phyloP scores from a whole-genome alignment of 2,888 invertebrate species.

The Synergus itoensis region DNA sequence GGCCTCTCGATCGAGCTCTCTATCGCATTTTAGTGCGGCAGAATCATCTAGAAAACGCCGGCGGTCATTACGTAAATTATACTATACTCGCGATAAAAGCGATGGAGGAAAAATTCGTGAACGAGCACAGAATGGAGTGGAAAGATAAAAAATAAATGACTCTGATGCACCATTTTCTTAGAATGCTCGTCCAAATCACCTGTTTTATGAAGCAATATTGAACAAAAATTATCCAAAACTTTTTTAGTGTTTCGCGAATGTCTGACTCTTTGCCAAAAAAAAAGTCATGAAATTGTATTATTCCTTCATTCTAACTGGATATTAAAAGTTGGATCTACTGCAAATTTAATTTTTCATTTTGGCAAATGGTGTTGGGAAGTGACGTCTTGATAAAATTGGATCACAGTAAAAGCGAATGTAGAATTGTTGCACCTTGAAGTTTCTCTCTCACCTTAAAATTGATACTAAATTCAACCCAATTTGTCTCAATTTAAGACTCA shows the following conservation, averaged over 20 bases:
- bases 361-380: neutral
- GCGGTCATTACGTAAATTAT: constrained; percentile 39
- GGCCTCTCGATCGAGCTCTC: constrained; percentile 21
- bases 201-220: constrained; percentile 10
- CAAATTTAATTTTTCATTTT: neutral
- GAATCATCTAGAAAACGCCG: constrained; percentile 23
- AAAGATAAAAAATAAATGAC: constrained; percentile 16
- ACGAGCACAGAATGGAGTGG: constrained; percentile 16
- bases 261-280: neutral
- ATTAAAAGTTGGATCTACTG: neutral
- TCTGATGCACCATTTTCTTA: constrained; percentile 21
- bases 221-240: neutral
- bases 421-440: neutral
- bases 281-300: neutral
- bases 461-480: neutral
- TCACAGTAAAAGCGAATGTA: too few species aligned
- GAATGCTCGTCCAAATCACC: neutral
- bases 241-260: neutral
- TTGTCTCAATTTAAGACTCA: neutral
- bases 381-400: too few species aligned
- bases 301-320: neutral
- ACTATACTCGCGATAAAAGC: constrained; percentile 37
- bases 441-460: neutral
- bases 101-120: constrained; percentile 25
- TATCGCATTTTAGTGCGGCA: constrained; percentile 9